Evolutionary conservation across 2,888 invertebrate species (phyloP).

Genomic region (Buathra laborator): DNA sequence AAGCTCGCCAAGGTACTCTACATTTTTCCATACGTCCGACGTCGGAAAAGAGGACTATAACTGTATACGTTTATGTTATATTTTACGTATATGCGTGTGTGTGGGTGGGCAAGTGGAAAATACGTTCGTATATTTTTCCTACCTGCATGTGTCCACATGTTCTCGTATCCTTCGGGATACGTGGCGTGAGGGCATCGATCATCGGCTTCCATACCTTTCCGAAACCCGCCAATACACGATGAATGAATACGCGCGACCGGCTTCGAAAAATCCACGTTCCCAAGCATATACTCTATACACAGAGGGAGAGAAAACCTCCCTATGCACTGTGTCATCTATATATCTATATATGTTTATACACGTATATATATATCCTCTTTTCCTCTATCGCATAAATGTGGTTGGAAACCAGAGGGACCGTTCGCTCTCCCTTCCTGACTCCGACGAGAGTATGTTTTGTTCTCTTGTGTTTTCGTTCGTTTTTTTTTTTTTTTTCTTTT

Average conservation of each 20-base stretch:
- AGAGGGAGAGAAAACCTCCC: neutral
- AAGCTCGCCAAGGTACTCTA: slow-evolving; percentile 68
- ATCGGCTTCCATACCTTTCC: slow-evolving; percentile 58
- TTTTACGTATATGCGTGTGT: slow-evolving; percentile 16
- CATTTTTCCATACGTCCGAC: slow-evolving; percentile 68
- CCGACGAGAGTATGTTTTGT: slow-evolving; percentile 53
- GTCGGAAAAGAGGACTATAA: slow-evolving; percentile 42
- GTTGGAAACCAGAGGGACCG: slow-evolving; percentile 62
- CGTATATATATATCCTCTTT: slow-evolving; percentile 55
- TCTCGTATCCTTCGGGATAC: slow-evolving; percentile 34
- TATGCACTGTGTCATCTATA: neutral
- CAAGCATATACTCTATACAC: slow-evolving; percentile 40
- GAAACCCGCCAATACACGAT: slow-evolving; percentile 59
- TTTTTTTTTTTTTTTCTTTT: slow-evolving; percentile 43
- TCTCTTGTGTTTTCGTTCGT: slow-evolving; percentile 59
- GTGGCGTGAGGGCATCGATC: slow-evolving; percentile 60
- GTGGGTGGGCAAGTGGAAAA: neutral
- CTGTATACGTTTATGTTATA: slow-evolving; percentile 25
- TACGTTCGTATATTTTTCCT: slow-evolving; percentile 29
- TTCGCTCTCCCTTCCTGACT: slow-evolving; percentile 35
- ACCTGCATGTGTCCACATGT: slow-evolving; percentile 43
- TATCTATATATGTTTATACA: slow-evolving; percentile 26
- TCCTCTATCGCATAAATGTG: slow-evolving; percentile 60
- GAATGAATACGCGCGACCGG: slow-evolving; percentile 56
- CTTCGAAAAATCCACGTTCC: slow-evolving; percentile 58